Evolutionary conservation across 2,888 invertebrate genomes (phyloP).

Genomic region (Thymelicus acteon): DNA sequence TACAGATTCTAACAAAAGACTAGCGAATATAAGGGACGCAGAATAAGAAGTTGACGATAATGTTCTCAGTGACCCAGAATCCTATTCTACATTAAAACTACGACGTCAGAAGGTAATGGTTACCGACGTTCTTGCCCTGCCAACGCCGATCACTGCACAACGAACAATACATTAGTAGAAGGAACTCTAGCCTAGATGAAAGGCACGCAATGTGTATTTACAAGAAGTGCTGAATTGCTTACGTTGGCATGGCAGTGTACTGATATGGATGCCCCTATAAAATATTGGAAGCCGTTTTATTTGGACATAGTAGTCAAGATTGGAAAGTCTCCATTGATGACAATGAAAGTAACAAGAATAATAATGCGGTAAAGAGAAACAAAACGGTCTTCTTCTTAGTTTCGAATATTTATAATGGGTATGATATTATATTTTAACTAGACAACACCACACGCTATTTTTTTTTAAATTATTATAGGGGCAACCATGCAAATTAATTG

Average conservation of each 20-base stretch:
- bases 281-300: not conserved
- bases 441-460: too few species aligned
- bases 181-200: slow-evolving; percentile 39
- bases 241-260: slow-evolving; percentile 74
- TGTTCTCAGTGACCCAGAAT: slow-evolving; percentile 52
- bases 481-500: slow-evolving; percentile 40
- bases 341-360: too few species aligned
- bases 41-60: slow-evolving; percentile 29
- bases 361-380: too few species aligned
- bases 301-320: not conserved
- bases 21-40: not conserved
- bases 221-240: slow-evolving; percentile 52
- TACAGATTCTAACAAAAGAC: not conserved
- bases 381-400: too few species aligned
- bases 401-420: not conserved
- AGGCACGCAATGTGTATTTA: slow-evolving; percentile 72
- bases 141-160: slow-evolving; percentile 77
- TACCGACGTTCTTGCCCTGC: slow-evolving; percentile 64
- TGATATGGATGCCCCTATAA: slow-evolving; percentile 51
- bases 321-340: not conserved
- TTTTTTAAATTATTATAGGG: slow-evolving; percentile 36
- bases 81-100: slow-evolving; percentile 51
- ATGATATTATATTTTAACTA: too few species aligned
- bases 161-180: slow-evolving; percentile 41
- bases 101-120: slow-evolving; percentile 61